Base-by-base conservation (phyloP, 2,113 vertebrate genomes). In the Eulemur rufifrons region DNA sequence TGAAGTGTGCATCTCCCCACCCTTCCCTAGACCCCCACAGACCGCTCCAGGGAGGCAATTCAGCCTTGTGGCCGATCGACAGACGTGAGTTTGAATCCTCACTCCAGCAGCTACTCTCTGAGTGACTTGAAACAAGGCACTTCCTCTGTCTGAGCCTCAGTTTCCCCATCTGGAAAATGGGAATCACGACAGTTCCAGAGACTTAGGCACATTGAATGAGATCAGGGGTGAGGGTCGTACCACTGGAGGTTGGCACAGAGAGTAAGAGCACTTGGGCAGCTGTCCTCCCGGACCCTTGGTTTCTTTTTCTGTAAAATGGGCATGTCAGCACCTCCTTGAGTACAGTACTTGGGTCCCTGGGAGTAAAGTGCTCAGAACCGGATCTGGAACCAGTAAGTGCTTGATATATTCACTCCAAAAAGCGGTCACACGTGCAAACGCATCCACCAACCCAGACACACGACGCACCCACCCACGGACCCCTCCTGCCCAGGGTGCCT, bases 1-100 rank as follows among this genome's bases (percentile, higher is more conserved):
- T 37, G 47, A 9, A 0, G 0, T 23, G 3, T 1, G 11, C 23
- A 34, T 59, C 50, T 86, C 64, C 7, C 14, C 6, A 42, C 10
- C 47, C 45, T 69, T 42, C 45, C n/a, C 32, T 39, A 32, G 6
- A 8, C 20, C 7, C 23, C 29, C 2, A 20, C 9, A 61, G 77
- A 23, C 21, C 73, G 29, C 42, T 52, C 63, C 6, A 29, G 21
- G n/a, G 45, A 71, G 20, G 74, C 54, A 27, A 21, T 13, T 66
- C 23, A 61, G 59, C 7, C 61, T 63, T 12, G 4, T 29, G 61
- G 11, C 61, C 11, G 4, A 29, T 29, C 10, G 42, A 42, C 39
- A 59, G 37, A 45, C 2, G 2, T 12, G 25, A 15, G 77, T 82
- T 66, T 9, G 2, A 73, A 47, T 54, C 66, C 29, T 73, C 25